These are phyloP conservation scores for Mesoligia furuncula DNA, from an alignment of 2,888 invertebrate genomes.

Conservation along the genomic window DNA sequence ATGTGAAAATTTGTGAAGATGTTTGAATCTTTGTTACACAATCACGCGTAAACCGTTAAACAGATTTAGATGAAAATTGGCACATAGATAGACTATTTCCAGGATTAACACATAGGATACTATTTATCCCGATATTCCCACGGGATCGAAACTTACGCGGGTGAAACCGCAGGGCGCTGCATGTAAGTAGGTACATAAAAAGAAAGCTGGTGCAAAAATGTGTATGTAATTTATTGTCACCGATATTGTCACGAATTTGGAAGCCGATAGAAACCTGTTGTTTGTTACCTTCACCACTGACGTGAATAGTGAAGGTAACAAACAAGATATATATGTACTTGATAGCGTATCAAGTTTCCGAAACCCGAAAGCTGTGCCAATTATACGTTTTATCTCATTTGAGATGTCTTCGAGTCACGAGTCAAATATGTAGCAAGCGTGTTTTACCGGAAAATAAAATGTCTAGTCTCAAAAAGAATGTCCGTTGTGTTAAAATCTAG, in stretches of 20 bases:
- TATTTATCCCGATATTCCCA: too few species aligned
- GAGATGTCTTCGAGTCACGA: not conserved
- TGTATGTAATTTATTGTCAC: not conserved
- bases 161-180: too few species aligned
- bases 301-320: too few species aligned
- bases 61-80: too few species aligned
- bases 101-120: too few species aligned
- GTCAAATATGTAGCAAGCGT: not conserved
- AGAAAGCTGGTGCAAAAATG: not conserved
- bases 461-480: not conserved
- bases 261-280: not conserved
- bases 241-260: not conserved
- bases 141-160: too few species aligned
- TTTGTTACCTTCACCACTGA: constrained; percentile 3
- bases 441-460: not conserved
- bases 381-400: constrained; percentile 25
- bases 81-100: too few species aligned
- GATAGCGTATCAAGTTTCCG: constrained; percentile 7
- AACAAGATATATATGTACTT: too few species aligned
- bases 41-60: too few species aligned
- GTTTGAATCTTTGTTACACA: too few species aligned
- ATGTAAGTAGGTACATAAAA: not conserved
- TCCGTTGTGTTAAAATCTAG: not conserved
- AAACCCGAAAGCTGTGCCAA: constrained; percentile 35
- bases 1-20: too few species aligned